These are phyloP conservation scores for Verasper variegatus DNA, from an alignment of 2,113 vertebrate genomes.

Conservation along the genomic window DNA sequence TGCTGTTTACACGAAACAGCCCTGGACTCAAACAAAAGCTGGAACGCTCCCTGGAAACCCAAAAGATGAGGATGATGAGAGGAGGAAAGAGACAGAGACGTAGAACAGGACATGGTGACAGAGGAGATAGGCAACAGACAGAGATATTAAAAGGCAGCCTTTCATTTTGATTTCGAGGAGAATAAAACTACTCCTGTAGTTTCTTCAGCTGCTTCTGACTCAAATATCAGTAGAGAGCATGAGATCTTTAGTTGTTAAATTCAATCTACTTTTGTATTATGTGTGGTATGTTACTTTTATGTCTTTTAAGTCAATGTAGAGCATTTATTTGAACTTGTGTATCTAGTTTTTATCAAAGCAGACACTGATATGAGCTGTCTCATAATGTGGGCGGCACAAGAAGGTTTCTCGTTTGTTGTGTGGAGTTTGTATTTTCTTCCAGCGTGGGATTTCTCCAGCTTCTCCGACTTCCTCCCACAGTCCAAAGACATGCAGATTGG, in stretches of 20 bases:
- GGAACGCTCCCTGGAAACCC: slow-evolving; percentile 53
- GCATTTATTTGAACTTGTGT: too few relatives aligned
- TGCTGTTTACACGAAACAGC: slow-evolving; percentile 62
- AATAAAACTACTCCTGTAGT: neutral
- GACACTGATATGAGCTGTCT: too few relatives aligned
- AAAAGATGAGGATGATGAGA: slow-evolving; percentile 40
- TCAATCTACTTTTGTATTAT: too few relatives aligned
- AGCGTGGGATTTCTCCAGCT: too few relatives aligned
- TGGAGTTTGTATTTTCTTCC: too few relatives aligned
- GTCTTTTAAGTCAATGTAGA: neutral
- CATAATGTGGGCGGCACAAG: too few relatives aligned
- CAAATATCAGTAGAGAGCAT: neutral
- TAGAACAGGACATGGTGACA: slow-evolving; percentile 23
- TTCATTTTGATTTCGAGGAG: slow-evolving; percentile 4
- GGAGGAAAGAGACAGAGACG: slow-evolving; percentile 17
- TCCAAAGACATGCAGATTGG: too few relatives aligned
- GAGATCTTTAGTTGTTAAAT: neutral
- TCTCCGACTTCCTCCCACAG: too few relatives aligned
- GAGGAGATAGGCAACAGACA: slow-evolving; percentile 17
- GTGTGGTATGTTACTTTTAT: too few relatives aligned
- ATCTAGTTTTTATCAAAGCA: too few relatives aligned
- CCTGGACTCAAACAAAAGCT: slow-evolving; percentile 54
- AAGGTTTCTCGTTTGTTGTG: too few relatives aligned
- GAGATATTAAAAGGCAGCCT: slow-evolving; percentile 26
- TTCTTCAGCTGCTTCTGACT: neutral